Percentiles rank a stretch among this genome's conserved stretches.
Conservation (phyloP, 2,797 vertebrate species). For the Coluber constrictor region DNA sequence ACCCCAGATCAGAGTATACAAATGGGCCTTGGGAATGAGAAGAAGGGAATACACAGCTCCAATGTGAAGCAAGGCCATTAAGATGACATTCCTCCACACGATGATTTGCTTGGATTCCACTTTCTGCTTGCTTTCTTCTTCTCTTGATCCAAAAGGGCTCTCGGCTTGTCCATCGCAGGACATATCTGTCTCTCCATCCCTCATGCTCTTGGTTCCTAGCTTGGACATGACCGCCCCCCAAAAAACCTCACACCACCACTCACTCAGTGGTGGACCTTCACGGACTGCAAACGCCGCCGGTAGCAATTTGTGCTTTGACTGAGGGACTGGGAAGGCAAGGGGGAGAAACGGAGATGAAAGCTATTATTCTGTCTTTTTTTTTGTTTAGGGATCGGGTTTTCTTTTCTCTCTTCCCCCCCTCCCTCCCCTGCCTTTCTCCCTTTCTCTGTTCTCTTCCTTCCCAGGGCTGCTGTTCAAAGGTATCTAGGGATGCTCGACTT, state of each 20-base stretch:
- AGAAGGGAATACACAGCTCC: conserved; percentile 65
- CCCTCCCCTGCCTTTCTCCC: neutral
- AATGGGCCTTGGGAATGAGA: conserved; percentile 66
- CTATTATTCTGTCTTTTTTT: too few relatives aligned
- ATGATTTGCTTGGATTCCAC: conserved; percentile 48
- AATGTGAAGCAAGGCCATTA: conserved; percentile 69
- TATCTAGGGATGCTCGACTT: neutral
- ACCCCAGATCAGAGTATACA: conserved; percentile 73
- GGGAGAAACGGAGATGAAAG: neutral
- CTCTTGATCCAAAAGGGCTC: neutral
- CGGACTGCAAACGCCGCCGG: neutral
- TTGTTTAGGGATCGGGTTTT: neutral
- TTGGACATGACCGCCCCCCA: conserved; percentile 25
- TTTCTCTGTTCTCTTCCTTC: neutral
- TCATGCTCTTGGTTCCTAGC: neutral
- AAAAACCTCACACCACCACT: too few relatives aligned
- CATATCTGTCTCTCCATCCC: neutral
- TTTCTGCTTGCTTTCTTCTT: neutral
- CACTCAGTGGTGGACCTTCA: neutral
- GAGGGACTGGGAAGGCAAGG: neutral
- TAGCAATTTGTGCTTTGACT: neutral
- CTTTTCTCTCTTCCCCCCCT: neutral
- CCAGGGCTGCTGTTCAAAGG: neutral
- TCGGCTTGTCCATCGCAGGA: neutral
- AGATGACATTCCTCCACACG: conserved; percentile 71